Conservation (phyloP, 2,113 vertebrate genomes). For the Girardinichthys multiradiatus region DNA sequence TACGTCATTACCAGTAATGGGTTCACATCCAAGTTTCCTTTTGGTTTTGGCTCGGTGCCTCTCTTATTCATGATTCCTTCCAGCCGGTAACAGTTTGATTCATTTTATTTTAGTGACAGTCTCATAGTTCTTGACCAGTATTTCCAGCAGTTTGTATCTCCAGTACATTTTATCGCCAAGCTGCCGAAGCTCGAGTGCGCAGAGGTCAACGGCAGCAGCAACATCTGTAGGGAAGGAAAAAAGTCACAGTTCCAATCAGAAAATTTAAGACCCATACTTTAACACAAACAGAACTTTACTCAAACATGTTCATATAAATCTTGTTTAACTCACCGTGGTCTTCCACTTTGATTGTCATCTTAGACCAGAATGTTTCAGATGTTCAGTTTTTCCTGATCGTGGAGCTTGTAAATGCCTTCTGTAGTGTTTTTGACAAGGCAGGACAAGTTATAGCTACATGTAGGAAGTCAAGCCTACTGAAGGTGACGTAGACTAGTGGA, state of each 20-base stretch:
- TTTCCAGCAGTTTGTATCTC: constrained; percentile 68
- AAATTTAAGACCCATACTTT: no score
- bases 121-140: constrained; percentile 65
- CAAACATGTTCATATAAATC: not conserved
- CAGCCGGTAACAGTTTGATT: not conserved
- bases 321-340: constrained; percentile 45
- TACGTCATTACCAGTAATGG: not conserved
- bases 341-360: constrained; percentile 28
- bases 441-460: constrained; percentile 53
- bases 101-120: constrained; percentile 46
- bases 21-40: not conserved
- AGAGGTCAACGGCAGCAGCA: constrained; percentile 4
- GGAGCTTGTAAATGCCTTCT: not conserved
- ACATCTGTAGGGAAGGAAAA: constrained; percentile 29
- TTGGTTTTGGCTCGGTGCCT: not conserved
- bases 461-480: constrained; percentile 18
- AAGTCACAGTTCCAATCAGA: not conserved
- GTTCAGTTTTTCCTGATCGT: not conserved
- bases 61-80: not conserved
- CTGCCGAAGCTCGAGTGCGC: constrained; percentile 58
- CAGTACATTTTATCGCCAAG: constrained; percentile 71
- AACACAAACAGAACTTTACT: not conserved
- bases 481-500: constrained; percentile 38
- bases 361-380: not conserved
- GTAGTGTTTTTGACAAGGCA: constrained; percentile 34